Evolutionary conservation across 1,140 invertebrate species (phyloP), one percentile per base, ranked within the genome.

Genomic region (Cyphomyrmex costatus): DNA sequence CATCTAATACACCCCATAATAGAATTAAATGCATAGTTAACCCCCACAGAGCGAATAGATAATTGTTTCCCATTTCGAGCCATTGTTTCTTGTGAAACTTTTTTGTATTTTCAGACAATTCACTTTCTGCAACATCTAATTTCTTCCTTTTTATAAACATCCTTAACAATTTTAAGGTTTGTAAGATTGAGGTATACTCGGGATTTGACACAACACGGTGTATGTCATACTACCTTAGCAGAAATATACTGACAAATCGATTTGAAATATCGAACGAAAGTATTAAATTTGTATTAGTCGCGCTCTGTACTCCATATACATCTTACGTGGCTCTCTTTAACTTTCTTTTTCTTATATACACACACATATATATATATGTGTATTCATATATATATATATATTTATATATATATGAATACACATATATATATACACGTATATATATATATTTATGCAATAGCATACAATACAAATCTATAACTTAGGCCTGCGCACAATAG

Each of bases 1-100:
- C 90, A 70, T 95, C 94, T 46, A 95, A 86, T 3, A 94, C 92
- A 60, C 94, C 94, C 94, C 94, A 95, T 42, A 95, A 60, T 19
- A 95, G 42, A 19, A 93, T 66, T 2, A 95, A 79, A 80, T 95
- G 94, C 85, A 95, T 89, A 61, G 78, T n/a, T 1, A 94, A 76
- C 5, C 93, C 92, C 93, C 91, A 94, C 49, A 91, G 10, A 71
- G 70, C 83, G 86, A 89, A 93, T 42, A 86, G 68, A 90, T 61
- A 89, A 82, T 56, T 79, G 0, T 51, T 65, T 21, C 14, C 10
- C 4, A 21, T 27, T 27, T 63, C 42, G 51, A 60, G 24, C 16
- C 63, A 61, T 2, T 1, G 51, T 5, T 73, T 73, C 27, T 58
- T 51, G 42, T 49, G 12, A 16, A 49, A n/a, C 71, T 73, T 83